Evolutionary conservation across 2,113 vertebrate species (phyloP).

Genomic region (Tupaia chinensis): DNA sequence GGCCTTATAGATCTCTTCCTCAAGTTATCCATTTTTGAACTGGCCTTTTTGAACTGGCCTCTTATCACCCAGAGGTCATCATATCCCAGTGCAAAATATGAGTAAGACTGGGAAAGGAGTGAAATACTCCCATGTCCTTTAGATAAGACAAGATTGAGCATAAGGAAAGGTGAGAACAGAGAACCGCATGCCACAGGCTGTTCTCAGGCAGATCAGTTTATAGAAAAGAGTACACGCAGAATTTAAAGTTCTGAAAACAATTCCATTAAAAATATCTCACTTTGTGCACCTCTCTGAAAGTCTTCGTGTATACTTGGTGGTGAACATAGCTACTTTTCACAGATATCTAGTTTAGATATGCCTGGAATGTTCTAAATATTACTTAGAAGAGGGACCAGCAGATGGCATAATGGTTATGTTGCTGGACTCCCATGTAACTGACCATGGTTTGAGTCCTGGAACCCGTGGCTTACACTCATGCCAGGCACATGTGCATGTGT

Average conservation of each 20-base stretch:
- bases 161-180: not conserved
- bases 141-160: not conserved
- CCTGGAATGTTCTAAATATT: not conserved
- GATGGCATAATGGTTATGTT: too few species aligned
- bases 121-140: not conserved
- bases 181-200: not conserved
- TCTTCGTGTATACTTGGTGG: not conserved
- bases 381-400: not conserved
- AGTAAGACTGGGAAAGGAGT: not conserved
- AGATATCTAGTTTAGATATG: not conserved
- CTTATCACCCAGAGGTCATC: not conserved
- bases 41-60: too few species aligned
- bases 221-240: not conserved
- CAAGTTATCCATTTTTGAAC: not conserved
- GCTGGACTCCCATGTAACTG: too few species aligned
- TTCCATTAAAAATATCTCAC: not conserved
- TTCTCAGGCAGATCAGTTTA: not conserved
- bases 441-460: too few species aligned
- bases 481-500: too few species aligned
- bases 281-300: not conserved
- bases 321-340: not conserved
- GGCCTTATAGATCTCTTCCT: not conserved
- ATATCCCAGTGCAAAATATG: not conserved
- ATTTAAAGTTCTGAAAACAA: not conserved
- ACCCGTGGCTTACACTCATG: too few species aligned